phyloP scores from a whole-genome alignment of 2,888 invertebrate genomes.

The Sinelater perroti region DNA sequence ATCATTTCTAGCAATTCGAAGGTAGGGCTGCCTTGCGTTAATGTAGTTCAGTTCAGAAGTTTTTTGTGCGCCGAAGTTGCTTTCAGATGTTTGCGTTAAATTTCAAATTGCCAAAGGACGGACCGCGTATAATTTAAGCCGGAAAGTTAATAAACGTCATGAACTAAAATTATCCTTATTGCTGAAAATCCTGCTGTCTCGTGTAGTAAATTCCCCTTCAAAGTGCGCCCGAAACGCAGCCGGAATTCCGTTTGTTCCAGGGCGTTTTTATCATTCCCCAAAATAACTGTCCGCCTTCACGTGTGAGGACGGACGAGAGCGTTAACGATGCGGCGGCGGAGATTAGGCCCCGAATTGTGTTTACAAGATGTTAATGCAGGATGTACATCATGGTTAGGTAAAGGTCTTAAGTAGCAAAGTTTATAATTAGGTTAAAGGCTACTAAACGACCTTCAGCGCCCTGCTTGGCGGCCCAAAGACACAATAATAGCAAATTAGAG shows the following conservation, averaged over 20 bases:
- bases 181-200: too few species aligned
- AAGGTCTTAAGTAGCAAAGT: conserved; percentile 47
- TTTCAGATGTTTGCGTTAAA: too few species aligned
- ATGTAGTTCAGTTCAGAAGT: too few species aligned
- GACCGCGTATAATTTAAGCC: too few species aligned
- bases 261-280: not conserved
- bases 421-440: conserved; percentile 49
- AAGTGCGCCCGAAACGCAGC: not conserved
- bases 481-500: conserved; percentile 47
- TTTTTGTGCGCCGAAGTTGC: too few species aligned
- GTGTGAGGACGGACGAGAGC: not conserved
- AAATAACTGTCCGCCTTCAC: not conserved
- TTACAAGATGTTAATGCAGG: conserved; percentile 37
- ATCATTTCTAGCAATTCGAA: too few species aligned
- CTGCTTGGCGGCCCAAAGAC: conserved; percentile 43
- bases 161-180: too few species aligned
- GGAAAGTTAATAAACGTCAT: too few species aligned
- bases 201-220: too few species aligned
- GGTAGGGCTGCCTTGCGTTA: too few species aligned
- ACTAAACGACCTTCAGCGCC: conserved; percentile 45
- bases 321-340: conserved; percentile 8
- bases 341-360: conserved; percentile 16
- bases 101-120: too few species aligned
- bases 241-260: not conserved
- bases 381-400: conserved; percentile 44